Evolutionary conservation across 2,888 invertebrate species (phyloP), one percentile per base, ranked within the genome.

Genomic region (Gari tellinella): DNA sequence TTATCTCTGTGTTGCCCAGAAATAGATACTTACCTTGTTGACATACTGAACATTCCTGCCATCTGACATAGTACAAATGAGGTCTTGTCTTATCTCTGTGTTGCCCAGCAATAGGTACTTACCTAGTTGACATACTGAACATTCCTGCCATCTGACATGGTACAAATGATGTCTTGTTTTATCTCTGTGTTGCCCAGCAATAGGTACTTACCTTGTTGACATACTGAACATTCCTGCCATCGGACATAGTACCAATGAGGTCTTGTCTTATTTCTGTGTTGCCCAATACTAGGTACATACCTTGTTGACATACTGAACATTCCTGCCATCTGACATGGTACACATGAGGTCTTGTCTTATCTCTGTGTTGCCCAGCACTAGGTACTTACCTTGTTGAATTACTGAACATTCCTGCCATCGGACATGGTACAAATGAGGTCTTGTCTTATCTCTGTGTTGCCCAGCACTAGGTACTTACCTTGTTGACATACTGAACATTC

Each of bases 41-140:
- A 90, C 86, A 80, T 85, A 90, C 67, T 89, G 88, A 2, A 89
- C 84, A 82, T 90, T 90, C 73, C 86, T 89, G 31, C 87, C 89
- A 51, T 85, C 76, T 19, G 79, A 82, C 77, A 91, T 85, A 26
- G 87, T 86, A 2, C 72, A 72, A 37, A 91, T 85, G 25, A 91
- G 81, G 68, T 90, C 90, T 1, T 74, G 65, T 58, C 89, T 69
- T 7, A 90, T 84, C 52, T 90, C 89, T 2, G 79, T 61, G 67
- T 89, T 90, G 15, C 90, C 90, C 26, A 85, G 65, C 4, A 86
- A 84, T 51, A 91, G 72, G 75, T 85, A 90, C n/a, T n/a, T n/a
- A n/a, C n/a, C n/a, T n/a, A n/a, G n/a, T n/a, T n/a, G n/a, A n/a
- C n/a, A n/a, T n/a, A n/a, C n/a, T n/a, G n/a, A n/a, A n/a, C n/a